A percentile compares a stretch with the other conserved stretches of the same genome.
These are phyloP conservation scores for Rhinopithecus roxellana DNA, from an alignment of 2,113 vertebrate genomes.

Conservation along the genomic window DNA sequence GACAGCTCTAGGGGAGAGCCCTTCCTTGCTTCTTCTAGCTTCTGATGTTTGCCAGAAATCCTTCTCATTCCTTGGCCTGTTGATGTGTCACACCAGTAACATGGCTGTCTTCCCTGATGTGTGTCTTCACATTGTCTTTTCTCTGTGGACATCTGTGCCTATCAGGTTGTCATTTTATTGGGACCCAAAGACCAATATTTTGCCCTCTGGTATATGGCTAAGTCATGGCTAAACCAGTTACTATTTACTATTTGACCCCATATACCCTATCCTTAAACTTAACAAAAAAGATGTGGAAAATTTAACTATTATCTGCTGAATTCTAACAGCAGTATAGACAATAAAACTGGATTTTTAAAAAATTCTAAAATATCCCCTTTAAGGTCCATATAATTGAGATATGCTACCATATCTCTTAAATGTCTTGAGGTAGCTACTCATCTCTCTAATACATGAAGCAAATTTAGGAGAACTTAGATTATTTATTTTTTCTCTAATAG, in stretches of 20 bases:
- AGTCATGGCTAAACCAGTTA: neutral
- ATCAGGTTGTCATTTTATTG: neutral
- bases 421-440: constrained; percentile 34
- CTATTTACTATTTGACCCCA: neutral
- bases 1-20: neutral
- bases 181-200: neutral
- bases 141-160: neutral
- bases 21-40: neutral
- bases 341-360: neutral
- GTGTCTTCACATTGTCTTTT: neutral
- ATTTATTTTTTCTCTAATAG: neutral
- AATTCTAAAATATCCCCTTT: neutral
- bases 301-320: neutral
- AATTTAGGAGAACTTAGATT: neutral
- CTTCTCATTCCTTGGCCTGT: neutral
- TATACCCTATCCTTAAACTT: neutral
- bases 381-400: neutral
- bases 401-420: neutral
- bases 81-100: neutral
- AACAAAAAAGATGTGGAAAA: neutral
- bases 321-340: neutral
- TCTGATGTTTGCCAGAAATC: neutral
- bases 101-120: neutral
- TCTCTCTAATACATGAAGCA: neutral
- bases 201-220: neutral